These are phyloP conservation scores for Albula glossodonta DNA, from an alignment of 2,113 vertebrate genomes.

Conservation along the genomic window DNA sequence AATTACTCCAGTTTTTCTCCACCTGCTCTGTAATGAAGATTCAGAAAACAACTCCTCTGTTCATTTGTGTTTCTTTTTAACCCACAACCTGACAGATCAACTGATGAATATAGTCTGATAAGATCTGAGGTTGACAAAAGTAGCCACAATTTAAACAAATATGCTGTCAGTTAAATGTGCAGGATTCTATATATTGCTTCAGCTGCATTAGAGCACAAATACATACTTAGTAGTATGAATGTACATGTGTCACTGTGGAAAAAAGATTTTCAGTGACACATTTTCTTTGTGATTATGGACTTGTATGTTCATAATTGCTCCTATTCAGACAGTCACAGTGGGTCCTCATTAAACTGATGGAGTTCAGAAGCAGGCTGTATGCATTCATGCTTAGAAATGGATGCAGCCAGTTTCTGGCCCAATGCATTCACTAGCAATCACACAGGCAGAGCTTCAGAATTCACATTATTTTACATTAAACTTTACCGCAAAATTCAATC, in stretches of 20 bases:
- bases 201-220: not conserved
- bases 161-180: not conserved
- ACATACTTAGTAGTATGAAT: not conserved
- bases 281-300: not conserved
- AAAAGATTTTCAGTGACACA: not conserved
- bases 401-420: not conserved
- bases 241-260: not conserved
- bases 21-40: not conserved
- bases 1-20: conserved; percentile 3
- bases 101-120: not conserved
- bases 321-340: not conserved
- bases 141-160: not conserved
- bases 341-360: not conserved
- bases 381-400: not conserved
- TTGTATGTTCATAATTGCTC: too few relatives aligned
- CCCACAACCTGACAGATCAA: not conserved
- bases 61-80: not conserved
- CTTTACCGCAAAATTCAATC: not conserved
- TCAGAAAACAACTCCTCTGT: not conserved
- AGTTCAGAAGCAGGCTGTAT: not conserved
- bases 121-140: not conserved
- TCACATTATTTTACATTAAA: not conserved
- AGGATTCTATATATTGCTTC: not conserved
- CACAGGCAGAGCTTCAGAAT: not conserved
- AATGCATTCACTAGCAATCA: not conserved